Evolutionary conservation across 2,888 invertebrate species (phyloP).

Genomic region (Apodemia mormo): DNA sequence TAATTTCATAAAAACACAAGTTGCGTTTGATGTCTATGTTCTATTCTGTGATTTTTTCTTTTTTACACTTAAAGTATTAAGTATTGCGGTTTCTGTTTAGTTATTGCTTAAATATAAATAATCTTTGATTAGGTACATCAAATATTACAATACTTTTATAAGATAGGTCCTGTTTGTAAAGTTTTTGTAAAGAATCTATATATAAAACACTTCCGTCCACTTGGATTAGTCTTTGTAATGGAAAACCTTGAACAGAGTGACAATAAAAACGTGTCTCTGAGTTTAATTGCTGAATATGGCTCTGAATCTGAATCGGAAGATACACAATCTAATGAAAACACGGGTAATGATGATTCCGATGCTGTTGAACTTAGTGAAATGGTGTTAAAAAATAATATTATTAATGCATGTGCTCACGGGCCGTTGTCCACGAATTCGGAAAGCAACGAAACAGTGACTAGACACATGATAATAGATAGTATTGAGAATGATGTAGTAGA

Average conservation of each 20-base stretch:
- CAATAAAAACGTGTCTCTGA: slow-evolving; percentile 75
- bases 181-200: slow-evolving; percentile 27
- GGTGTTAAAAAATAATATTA: slow-evolving; percentile 77
- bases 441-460: slow-evolving; percentile 57
- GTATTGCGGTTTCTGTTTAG: not conserved
- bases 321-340: slow-evolving; percentile 57
- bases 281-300: slow-evolving; percentile 73
- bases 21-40: slow-evolving; percentile 6
- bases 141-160: not conserved
- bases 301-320: slow-evolving; percentile 74
- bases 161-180: slow-evolving; percentile 1
- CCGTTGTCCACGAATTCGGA: slow-evolving; percentile 58
- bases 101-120: not conserved
- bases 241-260: slow-evolving; percentile 69
- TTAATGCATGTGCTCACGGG: slow-evolving; percentile 76
- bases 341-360: slow-evolving; percentile 64
- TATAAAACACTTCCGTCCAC: slow-evolving; percentile 29
- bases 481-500: slow-evolving; percentile 68
- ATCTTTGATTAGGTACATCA: not conserved
- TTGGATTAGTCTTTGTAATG: slow-evolving; percentile 48
- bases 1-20: not conserved
- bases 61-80: slow-evolving; percentile 5
- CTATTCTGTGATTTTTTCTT: slow-evolving; percentile 10
- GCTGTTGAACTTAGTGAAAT: slow-evolving; percentile 70
- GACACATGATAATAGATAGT: slow-evolving; percentile 75